phyloP scores from a whole-genome alignment of 2,888 invertebrate genomes.

The Heliconius cydno region DNA sequence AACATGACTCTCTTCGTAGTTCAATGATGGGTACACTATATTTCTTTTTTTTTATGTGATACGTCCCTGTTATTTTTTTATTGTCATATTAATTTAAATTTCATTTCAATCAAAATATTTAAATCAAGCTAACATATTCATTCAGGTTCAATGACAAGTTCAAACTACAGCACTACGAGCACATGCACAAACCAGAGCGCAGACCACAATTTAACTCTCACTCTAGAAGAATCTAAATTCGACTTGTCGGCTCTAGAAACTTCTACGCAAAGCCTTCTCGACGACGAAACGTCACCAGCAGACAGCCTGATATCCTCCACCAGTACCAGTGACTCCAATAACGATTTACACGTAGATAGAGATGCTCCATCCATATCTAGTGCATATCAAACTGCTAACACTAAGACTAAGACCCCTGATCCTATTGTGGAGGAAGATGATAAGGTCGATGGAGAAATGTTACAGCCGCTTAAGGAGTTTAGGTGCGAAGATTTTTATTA shows the following conservation, averaged over 20 bases:
- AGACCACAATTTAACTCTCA: conserved; percentile 83
- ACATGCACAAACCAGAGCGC: conserved; percentile 78
- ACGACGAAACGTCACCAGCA: conserved; percentile 93
- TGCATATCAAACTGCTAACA: conserved; percentile 80
- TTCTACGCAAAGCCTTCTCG: conserved; percentile 87
- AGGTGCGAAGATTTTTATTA: conserved; percentile 56
- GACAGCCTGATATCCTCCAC: conserved; percentile 88
- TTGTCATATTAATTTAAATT: neutral
- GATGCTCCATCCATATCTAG: conserved; percentile 74
- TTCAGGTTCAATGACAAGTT: conserved; percentile 80
- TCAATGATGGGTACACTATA: conserved; percentile 73
- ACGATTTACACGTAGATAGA: conserved; percentile 77
- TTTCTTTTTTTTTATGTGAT: neutral
- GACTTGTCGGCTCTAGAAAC: conserved; percentile 88
- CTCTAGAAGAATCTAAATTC: conserved; percentile 89
- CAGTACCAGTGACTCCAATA: conserved; percentile 85
- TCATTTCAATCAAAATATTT: neutral
- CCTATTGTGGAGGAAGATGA: conserved; percentile 63
- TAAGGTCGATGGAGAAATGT: conserved; percentile 66
- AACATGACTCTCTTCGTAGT: conserved; percentile 72
- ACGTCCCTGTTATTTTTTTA: too few species aligned
- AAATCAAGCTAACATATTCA: neutral
- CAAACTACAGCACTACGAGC: conserved; percentile 80
- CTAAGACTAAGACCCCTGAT: conserved; percentile 80
- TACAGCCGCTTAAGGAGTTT: conserved; percentile 66